Evolutionary conservation across 2,113 vertebrate species (phyloP), one percentile per base, ranked within the genome.

Genomic region (Pandion haliaetus): DNA sequence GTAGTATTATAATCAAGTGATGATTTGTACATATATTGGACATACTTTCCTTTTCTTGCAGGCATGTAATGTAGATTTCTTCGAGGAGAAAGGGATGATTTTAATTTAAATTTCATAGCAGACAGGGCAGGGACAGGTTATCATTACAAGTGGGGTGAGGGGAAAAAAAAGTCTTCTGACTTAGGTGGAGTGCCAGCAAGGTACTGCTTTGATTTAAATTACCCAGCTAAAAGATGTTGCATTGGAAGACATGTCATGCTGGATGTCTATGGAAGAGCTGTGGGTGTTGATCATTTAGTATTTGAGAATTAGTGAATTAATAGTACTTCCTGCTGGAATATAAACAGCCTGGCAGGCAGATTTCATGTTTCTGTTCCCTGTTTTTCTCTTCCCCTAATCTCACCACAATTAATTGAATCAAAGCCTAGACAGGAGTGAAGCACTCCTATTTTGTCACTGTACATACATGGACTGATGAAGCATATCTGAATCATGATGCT

Each of bases 331-430:
- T 76, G 47, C 31, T 95, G 59, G 61, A 92, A 57, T 73, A 65
- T 49, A 74, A 94, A 49, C 85, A 95, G 40, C n/a, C 32, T 85
- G 65, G 54, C 55, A 91, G 44, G 70, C 55, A 88, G 55, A 91
- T 91, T 92, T 95, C 40, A n/a, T 74, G 44, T 92, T 95, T 88
- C 73, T 95, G 9, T 62, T 88, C 61, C 1, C 17, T 66, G 1
- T 92, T 95, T 80, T 95, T 92, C 63, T 84, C 38, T 63, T 96
- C 65, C n/a, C 54, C 90, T 93, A 78, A 74, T 90, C 47, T 91
- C n/a, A 59, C 69, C 7, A 29, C 34, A 73, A 44, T 84, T 88
- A 95, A 44, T 52, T 63, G 69, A 93, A 78, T 82, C 65, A 81
- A 86, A 95, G 34, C 29, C 36, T 88, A 72, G 52, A 57, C 69